These are phyloP conservation scores for Mohoua ochrocephala DNA, from an alignment of 2,113 vertebrate genomes.

Conservation along the genomic window DNA sequence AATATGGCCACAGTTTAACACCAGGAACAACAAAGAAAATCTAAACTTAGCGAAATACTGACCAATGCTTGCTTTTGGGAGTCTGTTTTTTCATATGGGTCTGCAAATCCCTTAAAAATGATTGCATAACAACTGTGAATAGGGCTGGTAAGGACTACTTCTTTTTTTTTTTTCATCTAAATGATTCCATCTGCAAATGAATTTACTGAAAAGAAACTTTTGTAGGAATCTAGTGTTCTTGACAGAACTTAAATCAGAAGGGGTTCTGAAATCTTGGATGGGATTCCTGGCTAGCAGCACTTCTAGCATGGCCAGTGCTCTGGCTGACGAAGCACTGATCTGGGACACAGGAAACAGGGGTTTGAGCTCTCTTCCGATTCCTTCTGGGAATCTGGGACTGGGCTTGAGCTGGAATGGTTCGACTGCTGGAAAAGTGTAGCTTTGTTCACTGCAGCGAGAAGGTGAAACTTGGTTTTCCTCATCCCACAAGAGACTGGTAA, in stretches of 20 bases:
- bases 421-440: neutral
- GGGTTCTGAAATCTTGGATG: neutral
- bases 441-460: neutral
- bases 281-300: neutral
- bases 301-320: neutral
- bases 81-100: neutral
- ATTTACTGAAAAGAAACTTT: neutral
- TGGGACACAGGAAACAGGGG: neutral
- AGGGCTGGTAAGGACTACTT: neutral
- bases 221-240: neutral
- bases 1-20: neutral
- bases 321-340: neutral
- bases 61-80: neutral
- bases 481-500: neutral
- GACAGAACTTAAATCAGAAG: neutral
- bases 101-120: neutral
- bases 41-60: neutral
- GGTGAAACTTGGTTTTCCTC: neutral
- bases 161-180: neutral
- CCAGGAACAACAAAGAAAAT: neutral
- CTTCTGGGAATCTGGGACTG: neutral
- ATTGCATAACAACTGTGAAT: neutral
- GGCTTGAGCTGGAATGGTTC: neutral
- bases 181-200: neutral
- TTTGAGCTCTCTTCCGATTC: neutral